Evolutionary conservation across 2,888 invertebrate genomes (phyloP).

Genomic region (Drosophila koepferae): DNA sequence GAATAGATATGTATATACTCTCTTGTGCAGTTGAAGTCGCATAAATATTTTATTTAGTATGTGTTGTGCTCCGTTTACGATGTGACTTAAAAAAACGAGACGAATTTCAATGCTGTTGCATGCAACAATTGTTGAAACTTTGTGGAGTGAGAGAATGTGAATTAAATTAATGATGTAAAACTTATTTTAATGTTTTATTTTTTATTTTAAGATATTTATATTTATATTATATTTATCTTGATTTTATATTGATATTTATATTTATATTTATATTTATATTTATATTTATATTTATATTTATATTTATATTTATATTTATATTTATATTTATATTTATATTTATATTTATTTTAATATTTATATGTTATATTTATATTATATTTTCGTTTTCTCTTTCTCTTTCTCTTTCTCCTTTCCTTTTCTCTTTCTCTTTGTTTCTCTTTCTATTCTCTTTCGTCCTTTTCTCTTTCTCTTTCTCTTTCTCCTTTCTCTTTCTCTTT

Average conservation of each 20-base stretch:
- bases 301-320: conserved; percentile 1
- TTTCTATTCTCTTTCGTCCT: no score
- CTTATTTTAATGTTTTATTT: background rate
- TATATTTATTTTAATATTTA: background rate
- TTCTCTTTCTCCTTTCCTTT: no score
- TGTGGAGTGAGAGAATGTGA: background rate
- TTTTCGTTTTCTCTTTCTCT: no score
- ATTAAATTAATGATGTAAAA: background rate
- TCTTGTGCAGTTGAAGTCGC: conserved; percentile 36
- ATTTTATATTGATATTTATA: conserved; percentile 1
- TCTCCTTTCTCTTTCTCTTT: no score
- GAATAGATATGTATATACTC: conserved; percentile 8
- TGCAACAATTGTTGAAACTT: conserved; percentile 39
- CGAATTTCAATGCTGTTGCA: conserved; percentile 17
- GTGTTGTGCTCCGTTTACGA: conserved; percentile 75
- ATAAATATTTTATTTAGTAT: conserved; percentile 78
- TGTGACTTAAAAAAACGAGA: conserved; percentile 54
- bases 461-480: no score
- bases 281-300: conserved; percentile 1
- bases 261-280: conserved; percentile 1
- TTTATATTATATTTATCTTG: conserved; percentile 1
- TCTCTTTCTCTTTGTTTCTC: no score
- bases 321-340: background rate
- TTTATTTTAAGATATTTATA: background rate
- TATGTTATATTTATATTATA: background rate